Evolutionary conservation across 2,888 invertebrate species (phyloP), one percentile per base, ranked within the genome.

Genomic region (Heliconius ismenius): DNA sequence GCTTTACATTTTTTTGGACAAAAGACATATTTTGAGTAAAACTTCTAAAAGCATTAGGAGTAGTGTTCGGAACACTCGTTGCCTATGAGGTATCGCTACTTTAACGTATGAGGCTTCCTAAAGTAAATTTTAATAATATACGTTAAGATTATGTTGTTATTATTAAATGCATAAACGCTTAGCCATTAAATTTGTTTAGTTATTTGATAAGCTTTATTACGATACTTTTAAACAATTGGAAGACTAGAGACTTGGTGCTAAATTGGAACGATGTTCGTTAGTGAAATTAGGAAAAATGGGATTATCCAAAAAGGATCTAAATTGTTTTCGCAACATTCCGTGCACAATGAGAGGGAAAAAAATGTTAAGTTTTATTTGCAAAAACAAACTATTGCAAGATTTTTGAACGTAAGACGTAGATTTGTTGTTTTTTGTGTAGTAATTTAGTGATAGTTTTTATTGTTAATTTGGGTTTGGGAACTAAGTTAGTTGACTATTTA

Each of bases 401-500:
- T 88, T 89, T 83, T 90, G 86, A 87, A 86, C 85, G 85, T 91
- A 86, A 88, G 86, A 82, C 86, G 87, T 92, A 92, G 91, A 86
- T 88, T 91, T 91, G 93, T 94, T 94, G 92, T 93, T 93, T 91
- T 91, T 91, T 91, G 85, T 91, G 86, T 91, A 90, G 91, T 91
- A 91, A 90, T 87, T 83, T 93, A 92, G 91, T 85, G 76, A 87
- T 92, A 91, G 89, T 89, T 91, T 89, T 91, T 91, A 92, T 92
- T 94, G 92, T 93, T 93, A 92, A 92, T 91, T 93, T 94, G 93
- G 93, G 93, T 92, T 92, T 92, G 93, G 93, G 93, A 89, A 91
- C 90, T 92, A 93, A 90, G 91, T 92, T 93, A 94, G 91, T 90
- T 88, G 83, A 92, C 89, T 91, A 91, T 86, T 84, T 93, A 93